Base-by-base conservation (phyloP, 92 coral and sea anemone species). In the Micromussa lordhowensis region DNA sequence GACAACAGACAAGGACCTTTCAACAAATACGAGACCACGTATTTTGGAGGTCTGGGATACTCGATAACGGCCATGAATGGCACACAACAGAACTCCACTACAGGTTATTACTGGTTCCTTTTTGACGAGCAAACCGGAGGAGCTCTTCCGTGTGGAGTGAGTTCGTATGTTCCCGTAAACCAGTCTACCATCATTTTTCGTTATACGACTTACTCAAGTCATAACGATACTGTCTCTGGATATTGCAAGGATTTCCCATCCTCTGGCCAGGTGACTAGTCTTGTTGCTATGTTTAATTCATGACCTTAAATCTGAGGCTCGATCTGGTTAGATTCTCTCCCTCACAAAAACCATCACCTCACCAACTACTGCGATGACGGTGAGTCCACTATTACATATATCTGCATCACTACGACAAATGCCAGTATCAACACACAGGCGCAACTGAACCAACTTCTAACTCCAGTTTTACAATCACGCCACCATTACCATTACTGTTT, bases 11-110 rank as follows among this genome's bases (percentile, higher is more conserved):
- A 53, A 80, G 80, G 90, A 9, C 63, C 90, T 17, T 87, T 79
- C 69, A 80, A 80, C 85, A 69, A 68, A 79, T 87, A 87, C 86
- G 70, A 79, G 10, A 87, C 53, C 61, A 79, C 66, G 0, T 87
- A 79, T 55, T 69, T 32, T 66, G 68, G 51, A 3, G 74, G 73
- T 15, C 0, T 35, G 44, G 90, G 90, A 3, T 51, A 87, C 53
- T 5, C 2, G 26, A 54, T 87, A 9, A 80, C 77, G 3, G 79
- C 86, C 4, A 69, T 80, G 85, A 54, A 87, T 69, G 90, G 86
- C 3, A 59, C n/a, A 14, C 14, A 58, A 59, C 74, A 79, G 48
- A 17, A 51, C 26, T 44, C 31, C 13, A n/a, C 70, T 79, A 54
- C 79, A 3, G 18, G n/a, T 10, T 22, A 38, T 1, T 87, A 34